phyloP scores from a whole-genome alignment of 2,888 invertebrate genomes.

The Temnothorax ravouxi region DNA sequence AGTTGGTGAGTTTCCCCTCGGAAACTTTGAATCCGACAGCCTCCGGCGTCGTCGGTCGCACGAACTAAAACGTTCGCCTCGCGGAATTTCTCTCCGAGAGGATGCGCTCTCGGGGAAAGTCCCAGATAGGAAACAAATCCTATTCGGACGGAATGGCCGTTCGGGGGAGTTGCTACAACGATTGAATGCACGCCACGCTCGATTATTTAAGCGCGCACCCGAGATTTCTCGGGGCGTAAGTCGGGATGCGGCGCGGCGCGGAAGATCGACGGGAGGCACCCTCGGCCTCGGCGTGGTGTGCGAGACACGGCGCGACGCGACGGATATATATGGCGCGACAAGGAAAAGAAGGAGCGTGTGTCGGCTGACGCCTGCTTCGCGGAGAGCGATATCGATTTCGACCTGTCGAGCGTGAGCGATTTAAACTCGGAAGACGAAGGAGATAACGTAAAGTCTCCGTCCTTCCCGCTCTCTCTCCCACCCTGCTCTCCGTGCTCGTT shows the following conservation, averaged over 20 bases:
- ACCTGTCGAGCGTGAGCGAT: slow-evolving; percentile 57
- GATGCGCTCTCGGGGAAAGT: slow-evolving; percentile 17
- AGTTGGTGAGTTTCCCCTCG: slow-evolving; percentile 43
- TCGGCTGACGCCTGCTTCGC: slow-evolving; percentile 51
- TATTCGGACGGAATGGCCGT: slow-evolving; percentile 67
- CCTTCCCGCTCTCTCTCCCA: neutral
- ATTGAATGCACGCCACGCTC: slow-evolving; percentile 71
- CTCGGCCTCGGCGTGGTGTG: neutral
- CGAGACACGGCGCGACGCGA: neutral
- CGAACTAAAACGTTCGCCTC: slow-evolving; percentile 45
- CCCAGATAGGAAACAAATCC: slow-evolving; percentile 53
- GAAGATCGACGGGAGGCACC: slow-evolving; percentile 36
- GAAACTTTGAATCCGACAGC: slow-evolving; percentile 45
- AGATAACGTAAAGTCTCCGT: slow-evolving; percentile 52
- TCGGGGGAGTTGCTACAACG: slow-evolving; percentile 61
- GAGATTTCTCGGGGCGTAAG: slow-evolving; percentile 51
- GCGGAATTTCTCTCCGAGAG: slow-evolving; percentile 40
- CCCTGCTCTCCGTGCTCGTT: neutral
- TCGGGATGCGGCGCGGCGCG: neutral
- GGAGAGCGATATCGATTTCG: slow-evolving; percentile 56
- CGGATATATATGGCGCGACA: slow-evolving; percentile 20
- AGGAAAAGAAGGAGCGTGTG: slow-evolving; percentile 42
- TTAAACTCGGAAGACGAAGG: slow-evolving; percentile 44
- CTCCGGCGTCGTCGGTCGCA: slow-evolving; percentile 4
- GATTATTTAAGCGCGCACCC: slow-evolving; percentile 71